phyloP scores from a whole-genome alignment of 2,113 vertebrate species.

The Peromyscus polionotus region DNA sequence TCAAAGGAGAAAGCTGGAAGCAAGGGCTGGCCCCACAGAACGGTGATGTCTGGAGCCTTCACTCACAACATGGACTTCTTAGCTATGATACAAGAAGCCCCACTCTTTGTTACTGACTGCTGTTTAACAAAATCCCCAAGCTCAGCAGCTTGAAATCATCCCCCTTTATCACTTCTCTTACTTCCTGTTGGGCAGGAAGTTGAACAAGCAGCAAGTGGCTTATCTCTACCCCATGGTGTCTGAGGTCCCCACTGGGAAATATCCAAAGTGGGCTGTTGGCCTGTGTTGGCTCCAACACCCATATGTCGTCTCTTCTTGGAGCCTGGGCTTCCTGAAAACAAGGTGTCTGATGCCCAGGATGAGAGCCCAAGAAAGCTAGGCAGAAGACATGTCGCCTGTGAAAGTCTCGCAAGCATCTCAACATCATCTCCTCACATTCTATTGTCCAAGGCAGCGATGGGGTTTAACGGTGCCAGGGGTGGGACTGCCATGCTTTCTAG shows the following conservation, averaged over 20 bases:
- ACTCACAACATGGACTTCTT: no score
- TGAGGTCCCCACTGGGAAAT: not conserved
- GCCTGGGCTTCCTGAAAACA: not conserved
- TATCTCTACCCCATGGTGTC: not conserved
- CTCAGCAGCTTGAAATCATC: not conserved
- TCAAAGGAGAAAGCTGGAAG: not conserved
- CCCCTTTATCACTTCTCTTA: no score
- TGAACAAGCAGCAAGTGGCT: not conserved
- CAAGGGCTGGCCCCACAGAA: not conserved
- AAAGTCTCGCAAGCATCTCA: fast-evolving
- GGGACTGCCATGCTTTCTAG: not conserved
- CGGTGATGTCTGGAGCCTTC: not conserved
- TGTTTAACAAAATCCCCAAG: not conserved
- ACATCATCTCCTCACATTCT: not conserved
- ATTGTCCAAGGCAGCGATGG: not conserved
- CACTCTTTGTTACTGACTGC: fast-evolving
- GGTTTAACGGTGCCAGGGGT: not conserved
- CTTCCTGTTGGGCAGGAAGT: not conserved
- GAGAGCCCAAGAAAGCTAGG: not conserved
- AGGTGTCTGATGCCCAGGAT: not conserved
- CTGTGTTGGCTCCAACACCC: not conserved
- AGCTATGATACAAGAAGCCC: fast-evolving
- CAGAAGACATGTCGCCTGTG: not conserved
- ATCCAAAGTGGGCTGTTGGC: not conserved
- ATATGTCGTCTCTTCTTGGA: not conserved